These are phyloP conservation scores for Holothuria leucospilota DNA, from an alignment of 53 echinoderm and acorn worm genomes.

Conservation along the genomic window DNA sequence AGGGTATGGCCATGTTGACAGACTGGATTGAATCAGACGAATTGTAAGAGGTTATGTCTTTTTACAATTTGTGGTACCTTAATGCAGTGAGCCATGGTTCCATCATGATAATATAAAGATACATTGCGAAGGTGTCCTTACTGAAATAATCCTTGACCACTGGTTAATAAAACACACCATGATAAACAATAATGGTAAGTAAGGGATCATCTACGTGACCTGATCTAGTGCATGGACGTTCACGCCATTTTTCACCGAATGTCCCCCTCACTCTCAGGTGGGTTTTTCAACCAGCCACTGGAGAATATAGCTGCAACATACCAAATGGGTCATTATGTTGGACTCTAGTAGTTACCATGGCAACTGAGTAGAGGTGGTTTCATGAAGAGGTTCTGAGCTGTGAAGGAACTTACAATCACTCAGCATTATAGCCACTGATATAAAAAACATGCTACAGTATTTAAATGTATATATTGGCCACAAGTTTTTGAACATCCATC, in stretches of 20 bases:
- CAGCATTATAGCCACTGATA: no score
- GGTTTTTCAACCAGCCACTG: conserved; percentile 71
- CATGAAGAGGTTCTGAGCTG: conserved; percentile 42
- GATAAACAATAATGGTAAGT: not conserved
- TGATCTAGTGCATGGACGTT: conserved; percentile 77
- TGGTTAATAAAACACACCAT: not conserved
- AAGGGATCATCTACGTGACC: conserved; percentile 71
- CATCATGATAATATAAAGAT: no score
- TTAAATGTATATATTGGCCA: no score
- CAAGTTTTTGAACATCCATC: no score
- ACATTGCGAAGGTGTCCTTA: no score
- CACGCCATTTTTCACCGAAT: conserved; percentile 76
- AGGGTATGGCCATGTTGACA: no score
- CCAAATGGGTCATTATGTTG: conserved; percentile 97
- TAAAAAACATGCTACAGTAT: no score
- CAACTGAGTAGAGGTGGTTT: conserved; percentile 77
- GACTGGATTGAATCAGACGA: no score
- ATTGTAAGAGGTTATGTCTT: no score
- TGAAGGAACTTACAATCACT: no score
- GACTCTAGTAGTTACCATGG: conserved; percentile 87
- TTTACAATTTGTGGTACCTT: no score
- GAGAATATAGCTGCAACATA: conserved; percentile 84
- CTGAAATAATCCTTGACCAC: not conserved
- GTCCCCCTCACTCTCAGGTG: conserved; percentile 84
- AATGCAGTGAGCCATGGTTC: no score